Evolutionary conservation across 2,113 vertebrate genomes (phyloP).

Genomic region (Daphoenositta chrysoptera): DNA sequence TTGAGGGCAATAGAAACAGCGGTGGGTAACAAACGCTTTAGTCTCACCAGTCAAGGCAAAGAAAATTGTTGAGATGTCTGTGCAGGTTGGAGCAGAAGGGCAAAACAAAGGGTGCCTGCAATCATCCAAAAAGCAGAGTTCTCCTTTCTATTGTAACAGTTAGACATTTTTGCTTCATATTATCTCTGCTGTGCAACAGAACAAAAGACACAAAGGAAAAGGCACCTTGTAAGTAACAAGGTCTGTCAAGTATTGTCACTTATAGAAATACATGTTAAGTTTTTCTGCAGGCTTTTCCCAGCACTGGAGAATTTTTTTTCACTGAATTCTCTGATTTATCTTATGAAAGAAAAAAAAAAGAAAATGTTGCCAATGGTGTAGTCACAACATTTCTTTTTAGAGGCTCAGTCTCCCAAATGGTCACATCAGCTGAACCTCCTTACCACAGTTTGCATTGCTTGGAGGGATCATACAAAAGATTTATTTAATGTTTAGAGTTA

Average conservation of each 20-base stretch:
- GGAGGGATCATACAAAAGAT: background rate
- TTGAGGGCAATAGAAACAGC: constrained; percentile 2
- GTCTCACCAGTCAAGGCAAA: background rate
- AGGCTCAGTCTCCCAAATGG: background rate
- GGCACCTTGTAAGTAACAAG: background rate
- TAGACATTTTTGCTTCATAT: background rate
- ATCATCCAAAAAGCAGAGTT: background rate
- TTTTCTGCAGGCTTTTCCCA: background rate
- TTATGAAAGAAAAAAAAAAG: background rate
- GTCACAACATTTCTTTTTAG: background rate
- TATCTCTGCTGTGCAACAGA: background rate
- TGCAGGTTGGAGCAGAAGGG: background rate
- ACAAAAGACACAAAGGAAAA: background rate
- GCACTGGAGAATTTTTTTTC: background rate
- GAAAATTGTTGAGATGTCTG: background rate
- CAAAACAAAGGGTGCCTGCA: background rate
- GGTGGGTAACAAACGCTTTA: background rate
- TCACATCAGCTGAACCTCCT: background rate
- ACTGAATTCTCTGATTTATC: background rate
- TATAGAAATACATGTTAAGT: background rate
- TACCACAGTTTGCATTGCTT: background rate
- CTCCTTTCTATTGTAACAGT: background rate
- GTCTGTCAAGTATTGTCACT: constrained; percentile 1
- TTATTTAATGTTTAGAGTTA: background rate
- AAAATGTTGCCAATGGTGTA: background rate